These are phyloP conservation scores for Grus americana DNA, from an alignment of 2,113 vertebrate genomes.

Conservation along the genomic window DNA sequence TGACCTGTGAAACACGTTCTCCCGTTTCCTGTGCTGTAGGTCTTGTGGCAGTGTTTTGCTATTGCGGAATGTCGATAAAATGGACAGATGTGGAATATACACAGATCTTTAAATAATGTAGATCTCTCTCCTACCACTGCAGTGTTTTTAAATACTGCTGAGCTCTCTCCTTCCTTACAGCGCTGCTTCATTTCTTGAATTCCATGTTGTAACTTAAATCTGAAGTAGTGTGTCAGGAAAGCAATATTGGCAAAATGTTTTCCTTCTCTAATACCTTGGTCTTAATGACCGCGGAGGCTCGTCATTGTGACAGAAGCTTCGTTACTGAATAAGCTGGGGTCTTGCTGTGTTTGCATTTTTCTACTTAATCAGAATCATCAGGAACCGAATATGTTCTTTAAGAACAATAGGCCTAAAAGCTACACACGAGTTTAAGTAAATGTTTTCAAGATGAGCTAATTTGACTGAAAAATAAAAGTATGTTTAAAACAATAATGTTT, in stretches of 20 bases:
- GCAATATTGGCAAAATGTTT: neutral
- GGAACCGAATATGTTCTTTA: neutral
- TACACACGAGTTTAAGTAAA: neutral
- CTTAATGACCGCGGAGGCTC: neutral
- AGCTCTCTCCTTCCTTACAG: neutral
- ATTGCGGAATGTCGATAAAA: neutral
- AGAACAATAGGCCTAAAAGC: neutral
- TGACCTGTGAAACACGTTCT: neutral
- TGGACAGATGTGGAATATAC: neutral
- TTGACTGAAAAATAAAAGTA: neutral
- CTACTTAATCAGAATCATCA: neutral
- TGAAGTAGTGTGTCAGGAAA: neutral
- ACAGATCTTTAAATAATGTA: neutral
- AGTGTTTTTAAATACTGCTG: neutral
- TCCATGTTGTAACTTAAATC: neutral
- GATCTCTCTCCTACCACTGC: neutral
- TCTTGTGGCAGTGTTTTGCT: neutral
- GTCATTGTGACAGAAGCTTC: neutral
- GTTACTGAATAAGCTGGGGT: neutral
- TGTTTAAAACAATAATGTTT: neutral
- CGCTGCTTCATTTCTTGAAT: neutral
- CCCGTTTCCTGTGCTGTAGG: neutral
- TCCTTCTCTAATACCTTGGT: neutral
- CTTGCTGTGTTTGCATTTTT: neutral
- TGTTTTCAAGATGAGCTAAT: neutral